Conservation (phyloP, 2,888 invertebrate genomes). For the Caenorhabditis sulstoni region DNA sequence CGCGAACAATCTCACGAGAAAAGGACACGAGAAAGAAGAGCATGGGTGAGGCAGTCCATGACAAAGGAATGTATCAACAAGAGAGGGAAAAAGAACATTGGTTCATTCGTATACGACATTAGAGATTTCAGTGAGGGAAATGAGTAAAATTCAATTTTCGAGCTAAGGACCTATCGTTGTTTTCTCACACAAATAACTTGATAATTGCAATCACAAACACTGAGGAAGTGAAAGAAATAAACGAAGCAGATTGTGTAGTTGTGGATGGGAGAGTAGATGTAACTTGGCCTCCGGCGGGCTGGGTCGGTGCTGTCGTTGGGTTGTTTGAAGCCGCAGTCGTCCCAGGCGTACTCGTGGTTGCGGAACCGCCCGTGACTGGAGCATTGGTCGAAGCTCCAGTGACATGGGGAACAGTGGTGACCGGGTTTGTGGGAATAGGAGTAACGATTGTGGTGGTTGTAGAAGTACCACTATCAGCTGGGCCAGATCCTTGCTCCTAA, state of each 20-base stretch:
- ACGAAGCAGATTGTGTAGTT: conserved; percentile 8
- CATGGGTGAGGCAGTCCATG: too few relatives aligned
- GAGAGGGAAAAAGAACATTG: neutral
- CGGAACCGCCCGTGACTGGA: neutral
- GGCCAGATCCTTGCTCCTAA: conserved; percentile 41
- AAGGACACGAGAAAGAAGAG: too few relatives aligned
- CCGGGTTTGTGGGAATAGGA: neutral
- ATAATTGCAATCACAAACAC: conserved; percentile 27
- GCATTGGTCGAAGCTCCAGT: neutral
- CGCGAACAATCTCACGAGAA: neutral
- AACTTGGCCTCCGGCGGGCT: too few relatives aligned
- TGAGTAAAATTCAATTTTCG: neutral
- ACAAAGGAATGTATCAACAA: too few relatives aligned
- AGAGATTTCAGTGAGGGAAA: conserved; percentile 13
- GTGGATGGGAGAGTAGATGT: neutral
- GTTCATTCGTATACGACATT: neutral
- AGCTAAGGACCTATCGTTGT: neutral
- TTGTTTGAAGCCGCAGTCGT: too few relatives aligned
- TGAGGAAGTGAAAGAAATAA: conserved; percentile 23
- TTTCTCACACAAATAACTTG: conserved; percentile 33
- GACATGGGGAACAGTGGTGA: neutral
- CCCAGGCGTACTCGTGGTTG: too few relatives aligned
- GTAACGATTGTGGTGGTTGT: conserved; percentile 16
- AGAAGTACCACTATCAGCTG: neutral
- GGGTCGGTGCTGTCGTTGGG: too few relatives aligned